Evolutionary conservation across 2,888 invertebrate genomes (phyloP), one percentile per base, ranked within the genome.

Genomic region (Nineta flava): DNA sequence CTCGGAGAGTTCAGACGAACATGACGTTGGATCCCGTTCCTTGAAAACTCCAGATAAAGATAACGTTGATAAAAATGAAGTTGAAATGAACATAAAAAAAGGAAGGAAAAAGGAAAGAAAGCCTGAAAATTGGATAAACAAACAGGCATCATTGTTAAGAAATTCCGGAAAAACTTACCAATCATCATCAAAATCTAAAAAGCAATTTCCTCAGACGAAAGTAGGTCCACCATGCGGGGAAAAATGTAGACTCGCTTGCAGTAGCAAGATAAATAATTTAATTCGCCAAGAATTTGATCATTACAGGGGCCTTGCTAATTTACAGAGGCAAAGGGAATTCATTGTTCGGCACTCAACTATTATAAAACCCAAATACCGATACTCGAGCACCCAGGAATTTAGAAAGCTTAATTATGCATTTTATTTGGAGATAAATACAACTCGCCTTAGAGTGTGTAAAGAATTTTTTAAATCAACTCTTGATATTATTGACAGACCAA

Each of bases 331-430:
- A 41, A 17, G 50, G 21, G 26, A 50, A 10, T 50, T 50, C 16
- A 38, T 50, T 9, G 40, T 35, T 12, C 10, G 32, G 26, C 15
- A 34, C 34, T 44, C 35, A 13, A n/a, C n/a, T 26, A 31, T 12
- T 5, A 32, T 49, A 17, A 31, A 53, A 51, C 54, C 52, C n/a
- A 53, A 53, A 46, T 54, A 56, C 48, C 45, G 54, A 34, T 57
- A 57, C 47, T 47, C 55, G 10, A 53, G 50, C 12, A 52, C 54
- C 46, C 48, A 53, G 47, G 47, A 52, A 50, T 49, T 51, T 9
- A 47, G 57, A 38, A 48, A 50, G n/a, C n/a, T n/a, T 17, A 57
- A 54, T 53, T 51, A 50, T 10, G 53, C 54, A 21, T 56, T 54
- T 51, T 54, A 55, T 46, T 56, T 56, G 52, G 49, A 53, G 45